Evolutionary conservation across 2,888 invertebrate species (phyloP).

Genomic region (Ophion costatus): DNA sequence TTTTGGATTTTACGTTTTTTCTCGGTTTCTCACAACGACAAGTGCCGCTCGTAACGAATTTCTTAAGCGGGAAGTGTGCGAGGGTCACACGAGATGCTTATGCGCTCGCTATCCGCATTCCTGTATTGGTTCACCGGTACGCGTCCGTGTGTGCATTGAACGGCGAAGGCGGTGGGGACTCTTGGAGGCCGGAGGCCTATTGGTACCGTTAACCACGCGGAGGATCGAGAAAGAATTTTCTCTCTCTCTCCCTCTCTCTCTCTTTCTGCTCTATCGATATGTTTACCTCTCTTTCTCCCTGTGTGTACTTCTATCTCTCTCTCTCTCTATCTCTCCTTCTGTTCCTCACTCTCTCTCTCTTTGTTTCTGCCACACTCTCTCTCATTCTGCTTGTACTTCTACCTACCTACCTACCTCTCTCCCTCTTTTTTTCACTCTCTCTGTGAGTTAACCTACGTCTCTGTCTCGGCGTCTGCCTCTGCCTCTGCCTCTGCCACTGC

Average conservation of each 20-base stretch:
- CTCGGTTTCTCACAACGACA: neutral
- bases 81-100: slow-evolving; percentile 31
- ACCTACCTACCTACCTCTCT: no score
- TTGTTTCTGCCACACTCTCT: neutral
- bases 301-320: no score
- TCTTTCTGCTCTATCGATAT: slow-evolving; percentile 8
- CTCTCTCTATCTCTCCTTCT: neutral
- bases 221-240: slow-evolving; percentile 37
- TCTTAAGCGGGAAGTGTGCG: neutral
- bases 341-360: neutral
- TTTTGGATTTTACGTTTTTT: neutral
- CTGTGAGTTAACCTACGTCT: slow-evolving; percentile 3
- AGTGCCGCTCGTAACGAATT: neutral
- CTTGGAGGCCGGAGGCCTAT: slow-evolving; percentile 42
- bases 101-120: slow-evolving; percentile 35
- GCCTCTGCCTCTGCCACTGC: slow-evolving; percentile 21
- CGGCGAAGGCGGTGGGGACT: slow-evolving; percentile 22
- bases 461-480: slow-evolving; percentile 25
- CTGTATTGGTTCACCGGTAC: slow-evolving; percentile 28
- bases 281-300: no score
- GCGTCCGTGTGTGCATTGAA: slow-evolving; percentile 11
- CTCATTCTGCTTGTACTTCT: no score
- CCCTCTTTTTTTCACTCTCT: slow-evolving; percentile 27
- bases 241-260: slow-evolving; percentile 25
- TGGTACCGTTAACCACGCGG: slow-evolving; percentile 59